These are phyloP conservation scores for Aptenodytes forsteri DNA, from an alignment of 2,113 vertebrate species.

Conservation along the genomic window DNA sequence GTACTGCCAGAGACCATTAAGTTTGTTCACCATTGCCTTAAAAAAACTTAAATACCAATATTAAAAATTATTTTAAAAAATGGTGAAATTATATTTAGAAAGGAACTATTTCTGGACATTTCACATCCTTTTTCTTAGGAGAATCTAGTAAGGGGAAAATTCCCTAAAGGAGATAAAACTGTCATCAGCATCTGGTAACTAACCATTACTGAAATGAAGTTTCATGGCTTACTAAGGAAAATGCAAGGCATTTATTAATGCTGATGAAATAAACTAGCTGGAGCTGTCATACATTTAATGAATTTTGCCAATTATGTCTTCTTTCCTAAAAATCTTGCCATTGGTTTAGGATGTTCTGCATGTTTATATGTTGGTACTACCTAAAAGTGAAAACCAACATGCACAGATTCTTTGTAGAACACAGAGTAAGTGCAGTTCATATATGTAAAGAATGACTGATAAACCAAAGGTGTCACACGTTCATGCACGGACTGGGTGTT, in stretches of 20 bases:
- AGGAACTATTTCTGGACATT: background rate
- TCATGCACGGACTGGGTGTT: background rate
- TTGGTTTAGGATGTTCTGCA: background rate
- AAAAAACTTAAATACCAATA: background rate
- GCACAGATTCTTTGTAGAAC: background rate
- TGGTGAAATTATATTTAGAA: background rate
- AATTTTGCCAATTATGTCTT: background rate
- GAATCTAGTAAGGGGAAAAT: background rate
- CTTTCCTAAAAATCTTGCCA: background rate
- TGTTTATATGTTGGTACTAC: background rate
- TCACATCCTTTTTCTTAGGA: background rate
- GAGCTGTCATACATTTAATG: background rate
- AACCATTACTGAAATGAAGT: background rate
- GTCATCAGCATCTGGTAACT: background rate
- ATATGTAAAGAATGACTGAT: background rate
- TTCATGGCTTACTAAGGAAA: background rate
- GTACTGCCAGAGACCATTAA: background rate
- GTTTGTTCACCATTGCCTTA: background rate
- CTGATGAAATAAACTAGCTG: background rate
- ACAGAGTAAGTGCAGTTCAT: background rate
- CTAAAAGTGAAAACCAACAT: background rate
- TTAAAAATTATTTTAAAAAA: background rate
- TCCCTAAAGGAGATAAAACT: background rate
- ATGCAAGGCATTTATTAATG: background rate
- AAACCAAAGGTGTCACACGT: background rate